Evolutionary conservation across 2,113 vertebrate species (phyloP).

Genomic region (Cacatua alba): DNA sequence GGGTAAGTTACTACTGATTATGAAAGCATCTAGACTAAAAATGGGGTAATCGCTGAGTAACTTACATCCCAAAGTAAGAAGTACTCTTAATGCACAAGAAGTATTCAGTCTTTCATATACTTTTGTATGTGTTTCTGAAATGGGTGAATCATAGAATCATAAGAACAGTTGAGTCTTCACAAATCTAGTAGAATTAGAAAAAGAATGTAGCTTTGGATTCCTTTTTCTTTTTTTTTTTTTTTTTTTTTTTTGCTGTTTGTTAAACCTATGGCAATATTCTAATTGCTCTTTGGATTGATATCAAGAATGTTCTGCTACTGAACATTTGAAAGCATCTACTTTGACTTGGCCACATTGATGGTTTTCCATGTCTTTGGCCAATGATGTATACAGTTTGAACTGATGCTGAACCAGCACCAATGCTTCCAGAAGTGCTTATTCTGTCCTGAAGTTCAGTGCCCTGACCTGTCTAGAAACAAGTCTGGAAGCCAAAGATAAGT

Average conservation of each 20-base stretch:
- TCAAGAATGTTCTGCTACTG: neutral
- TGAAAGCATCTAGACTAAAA: neutral
- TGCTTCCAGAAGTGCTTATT: neutral
- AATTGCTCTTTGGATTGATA: neutral
- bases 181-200: neutral
- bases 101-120: neutral
- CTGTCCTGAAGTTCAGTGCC: neutral
- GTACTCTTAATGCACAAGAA: neutral
- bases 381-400: neutral
- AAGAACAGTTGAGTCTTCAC: neutral
- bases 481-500: neutral
- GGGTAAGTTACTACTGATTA: neutral
- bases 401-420: neutral
- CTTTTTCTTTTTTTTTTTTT: neutral
- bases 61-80: neutral
- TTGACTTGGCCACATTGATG: neutral
- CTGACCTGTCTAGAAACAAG: neutral
- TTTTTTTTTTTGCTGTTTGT: neutral
- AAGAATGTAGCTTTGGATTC: neutral
- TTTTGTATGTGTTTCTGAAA: neutral
- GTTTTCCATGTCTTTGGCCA: neutral
- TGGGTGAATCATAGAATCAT: neutral
- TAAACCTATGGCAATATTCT: neutral
- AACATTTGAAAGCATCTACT: neutral
- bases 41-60: neutral